Base-by-base conservation (phyloP, 2,888 invertebrate species). In the Eucera pruinosa region DNA sequence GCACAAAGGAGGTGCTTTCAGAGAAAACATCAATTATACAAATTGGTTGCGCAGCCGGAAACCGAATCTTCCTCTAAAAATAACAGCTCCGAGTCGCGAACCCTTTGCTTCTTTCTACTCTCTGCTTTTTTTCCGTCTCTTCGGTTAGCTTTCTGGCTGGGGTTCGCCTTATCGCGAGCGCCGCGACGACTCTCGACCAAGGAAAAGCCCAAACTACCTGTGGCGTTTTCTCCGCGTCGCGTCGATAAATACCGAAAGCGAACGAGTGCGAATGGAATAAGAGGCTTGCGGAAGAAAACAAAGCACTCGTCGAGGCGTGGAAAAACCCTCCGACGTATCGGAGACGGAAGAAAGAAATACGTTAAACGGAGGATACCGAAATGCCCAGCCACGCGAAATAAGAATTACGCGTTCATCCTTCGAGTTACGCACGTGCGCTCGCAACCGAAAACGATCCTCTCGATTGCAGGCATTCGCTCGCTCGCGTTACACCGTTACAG, bases 11-110 rank as follows among this genome's bases (percentile, higher is more conserved):
- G 47, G 39, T 85, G 86, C 88, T 88, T 87, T 83, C 82, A 82
- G 77, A 82, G 83, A 88, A 87, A 88, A 87, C 84, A 87, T 87
- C 84, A 88, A 88, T 88, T 88, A 87, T 82, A 85, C 82, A 84
- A 87, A 87, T 86, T 82, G 86, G 78, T 70, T 74, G 74, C 76
- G 57, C 72, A 78, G 65, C 84, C 86, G 86, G 86, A 87, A 88
- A 85, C 83, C 43, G 85, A 81, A 88, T 87, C 85, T 81, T 86
- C 85, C 81, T 81, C 85, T 60, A 81, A 82, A 86, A 87, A 88
- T 85, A 87, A 86, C 79, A 76, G 33, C 25, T 15, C 55, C 2
- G 52, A 73, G 74, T 76, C 83, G 69, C 62, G 58, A 60, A 60
- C 81, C 73, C 79, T 81, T 82, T 76, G 48, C 57, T 52, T 48